Conservation (phyloP, 2,797 vertebrate species). For the Notoglanidium macrostoma region DNA sequence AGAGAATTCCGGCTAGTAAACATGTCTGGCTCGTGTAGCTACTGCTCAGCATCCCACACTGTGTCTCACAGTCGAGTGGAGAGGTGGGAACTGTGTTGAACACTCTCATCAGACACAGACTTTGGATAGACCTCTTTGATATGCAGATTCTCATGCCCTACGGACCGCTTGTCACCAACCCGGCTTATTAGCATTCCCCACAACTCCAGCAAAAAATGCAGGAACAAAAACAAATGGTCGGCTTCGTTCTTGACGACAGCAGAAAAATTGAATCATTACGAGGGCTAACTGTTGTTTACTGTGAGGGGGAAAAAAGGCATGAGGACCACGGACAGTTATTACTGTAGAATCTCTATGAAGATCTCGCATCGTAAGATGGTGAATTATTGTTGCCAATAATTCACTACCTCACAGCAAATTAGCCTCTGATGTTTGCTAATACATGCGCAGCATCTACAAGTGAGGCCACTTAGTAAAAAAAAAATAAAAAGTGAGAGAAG, state of each 20-base stretch:
- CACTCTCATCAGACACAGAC: slow-evolving; percentile 59
- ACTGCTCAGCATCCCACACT: slow-evolving; percentile 45
- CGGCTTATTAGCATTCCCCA: slow-evolving; percentile 68
- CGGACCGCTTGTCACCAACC: slow-evolving; percentile 54
- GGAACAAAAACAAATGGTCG: slow-evolving; percentile 67
- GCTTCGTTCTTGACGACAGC: slow-evolving; percentile 60
- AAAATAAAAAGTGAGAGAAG: slow-evolving; percentile 33
- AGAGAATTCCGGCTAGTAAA: slow-evolving; percentile 53
- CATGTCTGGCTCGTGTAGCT: slow-evolving; percentile 51
- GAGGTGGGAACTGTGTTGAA: slow-evolving; percentile 49
- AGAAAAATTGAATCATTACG: slow-evolving; percentile 68
- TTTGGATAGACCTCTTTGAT: slow-evolving; percentile 65
- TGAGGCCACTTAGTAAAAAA: slow-evolving; percentile 3
- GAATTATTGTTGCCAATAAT: slow-evolving; percentile 36
- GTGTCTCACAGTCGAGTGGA: slow-evolving; percentile 52
- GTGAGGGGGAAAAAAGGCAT: slow-evolving; percentile 57
- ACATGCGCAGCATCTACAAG: slow-evolving; percentile 25
- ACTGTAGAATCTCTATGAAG: slow-evolving; percentile 68
- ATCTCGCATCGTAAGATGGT: slow-evolving; percentile 6
- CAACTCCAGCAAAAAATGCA: slow-evolving; percentile 63
- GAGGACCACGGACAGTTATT: slow-evolving; percentile 56
- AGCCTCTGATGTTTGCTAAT: slow-evolving; percentile 44
- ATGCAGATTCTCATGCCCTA: slow-evolving; percentile 65
- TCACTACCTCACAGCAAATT: slow-evolving; percentile 38
- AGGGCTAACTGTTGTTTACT: slow-evolving; percentile 63